Evolutionary conservation across 2,888 invertebrate species (phyloP).

Genomic region (Drosophila paranaensis): DNA sequence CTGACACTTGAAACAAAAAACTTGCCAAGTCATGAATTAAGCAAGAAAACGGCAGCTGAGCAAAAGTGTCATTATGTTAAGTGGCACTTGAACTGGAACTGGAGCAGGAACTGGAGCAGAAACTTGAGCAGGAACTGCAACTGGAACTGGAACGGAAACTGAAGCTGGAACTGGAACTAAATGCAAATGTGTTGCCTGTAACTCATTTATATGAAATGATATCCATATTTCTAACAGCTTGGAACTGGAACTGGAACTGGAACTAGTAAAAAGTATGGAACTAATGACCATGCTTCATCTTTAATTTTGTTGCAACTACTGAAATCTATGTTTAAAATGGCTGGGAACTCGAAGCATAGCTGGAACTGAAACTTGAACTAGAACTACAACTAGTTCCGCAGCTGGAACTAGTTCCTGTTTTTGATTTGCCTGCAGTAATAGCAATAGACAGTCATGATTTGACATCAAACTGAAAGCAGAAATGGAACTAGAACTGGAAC

Average conservation of each 20-base stretch:
- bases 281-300: not conserved
- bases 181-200: no score
- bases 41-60: not conserved
- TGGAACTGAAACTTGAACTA: not conserved
- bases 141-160: not conserved
- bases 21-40: constrained; percentile 5
- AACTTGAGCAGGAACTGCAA: not conserved
- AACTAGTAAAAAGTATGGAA: no score
- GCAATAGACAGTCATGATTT: no score
- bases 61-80: not conserved
- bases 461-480: not conserved
- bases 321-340: no score
- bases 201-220: no score
- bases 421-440: not conserved
- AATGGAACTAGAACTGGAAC: not conserved
- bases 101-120: not conserved
- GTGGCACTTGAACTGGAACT: not conserved
- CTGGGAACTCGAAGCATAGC: not conserved
- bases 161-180: not conserved
- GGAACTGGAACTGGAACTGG: not conserved
- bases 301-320: no score
- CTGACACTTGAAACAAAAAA: constrained; percentile 8
- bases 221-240: no score
- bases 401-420: not conserved
- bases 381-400: not conserved